Evolutionary conservation across 1,140 invertebrate species (phyloP).

Genomic region (Drosophila sturtevanti): DNA sequence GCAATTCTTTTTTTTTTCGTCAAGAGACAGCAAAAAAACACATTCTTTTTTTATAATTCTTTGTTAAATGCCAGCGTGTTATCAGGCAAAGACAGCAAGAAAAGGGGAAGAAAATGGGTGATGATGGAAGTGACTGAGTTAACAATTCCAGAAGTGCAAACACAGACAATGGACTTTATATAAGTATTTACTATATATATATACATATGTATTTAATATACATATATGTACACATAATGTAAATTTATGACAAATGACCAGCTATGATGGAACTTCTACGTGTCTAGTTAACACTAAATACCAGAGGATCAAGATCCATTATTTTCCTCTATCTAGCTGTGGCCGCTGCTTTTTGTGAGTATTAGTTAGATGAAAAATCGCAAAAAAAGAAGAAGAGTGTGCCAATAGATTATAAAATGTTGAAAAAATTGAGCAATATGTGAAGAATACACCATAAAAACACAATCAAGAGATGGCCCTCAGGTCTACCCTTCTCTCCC

Average conservation of each 20-base stretch:
- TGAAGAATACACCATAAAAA: conserved; percentile 7
- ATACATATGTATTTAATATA: neutral
- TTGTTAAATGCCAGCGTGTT: conserved; percentile 59
- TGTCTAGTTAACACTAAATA: neutral
- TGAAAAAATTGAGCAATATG: conserved; percentile 10
- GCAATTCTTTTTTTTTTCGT: conserved; percentile 46
- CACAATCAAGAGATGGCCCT: neutral
- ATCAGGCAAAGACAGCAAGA: conserved; percentile 38
- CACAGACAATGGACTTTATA: conserved; percentile 54
- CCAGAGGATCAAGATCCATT: neutral
- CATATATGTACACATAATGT: neutral
- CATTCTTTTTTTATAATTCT: conserved; percentile 52
- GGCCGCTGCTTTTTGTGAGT: conserved; percentile 60
- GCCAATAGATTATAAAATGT: conserved; percentile 16
- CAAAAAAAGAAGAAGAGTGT: conserved; percentile 48
- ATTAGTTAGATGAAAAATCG: conserved; percentile 77
- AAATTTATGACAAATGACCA: conserved; percentile 14
- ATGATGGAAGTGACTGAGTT: conserved; percentile 14
- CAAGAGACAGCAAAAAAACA: conserved; percentile 20
- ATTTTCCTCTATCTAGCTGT: conserved; percentile 2
- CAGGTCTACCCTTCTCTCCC: neutral
- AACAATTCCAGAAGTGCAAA: conserved; percentile 7
- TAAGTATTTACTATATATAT: conserved; percentile 1
- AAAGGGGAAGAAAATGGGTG: neutral
- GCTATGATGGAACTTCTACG: neutral